Conservation (phyloP, 2,113 vertebrate genomes). For the Rhodinocichla rosea region DNA sequence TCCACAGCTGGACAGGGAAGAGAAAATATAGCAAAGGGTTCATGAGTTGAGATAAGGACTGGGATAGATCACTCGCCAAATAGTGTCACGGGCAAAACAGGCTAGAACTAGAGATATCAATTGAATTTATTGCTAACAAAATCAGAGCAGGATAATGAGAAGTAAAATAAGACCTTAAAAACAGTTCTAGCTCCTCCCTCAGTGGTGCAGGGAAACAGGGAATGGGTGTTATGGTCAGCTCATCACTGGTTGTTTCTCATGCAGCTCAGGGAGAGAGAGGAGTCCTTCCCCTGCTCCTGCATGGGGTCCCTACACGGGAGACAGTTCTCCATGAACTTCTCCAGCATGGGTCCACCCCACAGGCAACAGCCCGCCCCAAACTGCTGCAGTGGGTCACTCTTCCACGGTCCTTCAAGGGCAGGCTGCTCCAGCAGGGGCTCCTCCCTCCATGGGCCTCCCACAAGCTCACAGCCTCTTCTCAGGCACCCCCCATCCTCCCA, state of each 20-base stretch:
- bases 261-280: neutral
- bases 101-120: neutral
- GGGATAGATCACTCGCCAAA: neutral
- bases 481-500: neutral
- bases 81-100: neutral
- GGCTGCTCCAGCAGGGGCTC: neutral
- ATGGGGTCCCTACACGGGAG: neutral
- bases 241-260: neutral
- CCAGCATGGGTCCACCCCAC: neutral
- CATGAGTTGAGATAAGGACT: neutral
- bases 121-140: neutral
- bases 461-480: neutral
- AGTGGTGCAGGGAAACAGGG: neutral
- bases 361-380: neutral
- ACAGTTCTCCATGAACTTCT: neutral
- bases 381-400: neutral
- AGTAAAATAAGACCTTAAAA: neutral
- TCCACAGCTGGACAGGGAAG: neutral
- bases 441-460: neutral
- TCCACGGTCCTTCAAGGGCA: neutral
- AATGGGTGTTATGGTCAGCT: neutral
- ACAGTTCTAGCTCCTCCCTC: neutral
- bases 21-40: neutral
- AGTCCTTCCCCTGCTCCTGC: neutral
- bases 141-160: neutral